Evolutionary conservation across 92 coral and sea anemone genomes (phyloP), one percentile per base, ranked within the genome.

Genomic region (Parazoanthus darwini): DNA sequence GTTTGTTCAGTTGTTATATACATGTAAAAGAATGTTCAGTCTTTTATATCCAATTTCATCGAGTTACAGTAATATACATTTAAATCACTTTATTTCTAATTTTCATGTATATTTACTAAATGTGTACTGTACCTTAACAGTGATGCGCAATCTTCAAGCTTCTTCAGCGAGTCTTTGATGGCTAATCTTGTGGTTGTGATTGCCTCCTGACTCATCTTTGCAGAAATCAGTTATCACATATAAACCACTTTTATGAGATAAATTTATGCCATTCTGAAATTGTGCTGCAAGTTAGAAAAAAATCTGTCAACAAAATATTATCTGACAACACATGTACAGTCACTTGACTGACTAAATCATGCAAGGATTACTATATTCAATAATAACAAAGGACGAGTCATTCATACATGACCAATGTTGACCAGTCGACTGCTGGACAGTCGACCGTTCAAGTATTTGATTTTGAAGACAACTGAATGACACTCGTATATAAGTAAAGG

Each of bases 161-260:
- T 97, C 86, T 89, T 93, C 50, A 97, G 78, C 10, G 95, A 91
- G 68, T 94, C 99, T 86, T 97, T 97, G 76, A 97, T 93, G 38
- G 92, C 91, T 6, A 90, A 94, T 80, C 99, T 94, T 66, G 94
- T 89, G 86, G 92, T 92, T 82, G 95, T 93, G 2, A 94, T 90
- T 73, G 93, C 95, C 29, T 92, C 97, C 59, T 91, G 96, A 84
- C 90, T 92, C 97, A 94, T 95, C 78, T 78, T 90, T 85, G 26
- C 77, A 77, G 14, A 76, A 59, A 43, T 29, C 36, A 10, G 26
- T 39, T 25, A 14, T 16, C 7, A 14, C 33, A 68, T 54, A 48
- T 54, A 48, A 48, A 26, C 36, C 66, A 71, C 65, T 23, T 36
- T 58, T 6, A 8, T 2, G 66, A 25, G 26, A 8, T 14, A 29